Percentiles rank a stretch among this genome's conserved stretches.
Evolutionary conservation across 2,888 invertebrate genomes (phyloP).

Genomic region (Chloroclysta siterata): DNA sequence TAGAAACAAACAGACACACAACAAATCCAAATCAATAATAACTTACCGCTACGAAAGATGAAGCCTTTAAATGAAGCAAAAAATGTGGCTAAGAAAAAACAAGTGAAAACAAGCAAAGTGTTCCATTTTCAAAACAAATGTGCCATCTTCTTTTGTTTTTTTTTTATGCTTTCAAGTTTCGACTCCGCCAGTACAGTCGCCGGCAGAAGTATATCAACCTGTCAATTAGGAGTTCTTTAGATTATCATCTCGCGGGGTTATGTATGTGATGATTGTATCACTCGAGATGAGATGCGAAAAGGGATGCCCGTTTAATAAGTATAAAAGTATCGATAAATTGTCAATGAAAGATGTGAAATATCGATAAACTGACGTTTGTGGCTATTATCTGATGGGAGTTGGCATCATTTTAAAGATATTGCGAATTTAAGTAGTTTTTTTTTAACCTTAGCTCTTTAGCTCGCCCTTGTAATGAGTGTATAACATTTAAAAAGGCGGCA

Average conservation of each 20-base stretch:
- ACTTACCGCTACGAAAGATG: too few relatives aligned
- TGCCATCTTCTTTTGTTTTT: not conserved
- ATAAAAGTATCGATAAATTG: conserved; percentile 23
- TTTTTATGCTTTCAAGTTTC: conserved; percentile 12
- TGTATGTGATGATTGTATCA: conserved; percentile 58
- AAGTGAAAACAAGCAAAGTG: not conserved
- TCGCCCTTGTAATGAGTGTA: too few relatives aligned
- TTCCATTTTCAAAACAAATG: not conserved
- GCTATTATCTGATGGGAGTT: conserved; percentile 15
- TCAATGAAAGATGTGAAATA: conserved; percentile 10
- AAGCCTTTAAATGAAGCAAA: not conserved
- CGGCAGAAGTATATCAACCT: conserved; percentile 63
- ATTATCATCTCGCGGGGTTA: conserved; percentile 62
- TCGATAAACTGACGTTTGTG: conserved; percentile 23
- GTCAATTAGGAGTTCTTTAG: conserved; percentile 68
- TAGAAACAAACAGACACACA: too few relatives aligned
- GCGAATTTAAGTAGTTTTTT: not conserved
- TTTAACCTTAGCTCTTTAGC: too few relatives aligned
- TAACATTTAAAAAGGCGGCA: too few relatives aligned
- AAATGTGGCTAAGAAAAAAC: not conserved
- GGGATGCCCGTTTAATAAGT: conserved; percentile 25
- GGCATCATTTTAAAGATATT: conserved; percentile 14
- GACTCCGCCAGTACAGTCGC: conserved; percentile 43
- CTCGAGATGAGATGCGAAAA: conserved; percentile 36
- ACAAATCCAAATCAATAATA: too few relatives aligned